Base-by-base conservation (phyloP, 2,888 invertebrate species). In the Molorchus minor region DNA sequence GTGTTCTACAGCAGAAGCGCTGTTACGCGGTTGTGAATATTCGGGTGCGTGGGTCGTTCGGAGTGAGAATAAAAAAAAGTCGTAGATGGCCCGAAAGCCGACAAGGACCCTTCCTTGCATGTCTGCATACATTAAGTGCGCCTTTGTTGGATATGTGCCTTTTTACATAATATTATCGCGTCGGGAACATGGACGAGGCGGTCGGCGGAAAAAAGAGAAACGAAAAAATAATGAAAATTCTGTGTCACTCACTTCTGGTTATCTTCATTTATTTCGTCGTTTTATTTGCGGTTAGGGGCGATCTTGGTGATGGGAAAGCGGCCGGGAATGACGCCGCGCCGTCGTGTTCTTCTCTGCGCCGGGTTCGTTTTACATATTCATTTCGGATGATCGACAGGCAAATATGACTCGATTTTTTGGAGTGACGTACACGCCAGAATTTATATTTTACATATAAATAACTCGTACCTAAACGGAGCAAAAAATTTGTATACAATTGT, bases 91-190 rank as follows among this genome's bases (percentile, higher is more conserved):
- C 71, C 69, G 63, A 63, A 62, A 69, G 69, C 71, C 70, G 72
- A 72, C 73, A 71, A 73, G 72, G 66, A 71, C 69, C 66, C 71
- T 71, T 51, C 47, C 19, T 29, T 67, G 69, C 71, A 73, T 65
- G 70, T 71, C 69, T 71, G 71, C 71, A 73, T 72, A 72, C 61
- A 72, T 74, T 73, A 74, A 69, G 61, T 56, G 61, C 60, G 41
- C 57, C 60, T 60, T 64, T 64, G 61, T 64, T 61, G 61, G 35
- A 58, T 61, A 56, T 58, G 56, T 61, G 46, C 55, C 56, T 59
- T 59, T 62, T 62, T 57, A 57, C 56, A 62, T 62, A 58, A 47
- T 59, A 62, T 59, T 57, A 56, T 30, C 52, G 36, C 41, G 40
- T 41, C 15, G 41, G 25, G 41, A 30, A 52, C 41, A 46, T 19